Percentiles rank a stretch among this genome's conserved stretches.
These are phyloP conservation scores for Rhynchotus rufescens DNA, from an alignment of 2,797 vertebrate genomes.

Conservation along the genomic window DNA sequence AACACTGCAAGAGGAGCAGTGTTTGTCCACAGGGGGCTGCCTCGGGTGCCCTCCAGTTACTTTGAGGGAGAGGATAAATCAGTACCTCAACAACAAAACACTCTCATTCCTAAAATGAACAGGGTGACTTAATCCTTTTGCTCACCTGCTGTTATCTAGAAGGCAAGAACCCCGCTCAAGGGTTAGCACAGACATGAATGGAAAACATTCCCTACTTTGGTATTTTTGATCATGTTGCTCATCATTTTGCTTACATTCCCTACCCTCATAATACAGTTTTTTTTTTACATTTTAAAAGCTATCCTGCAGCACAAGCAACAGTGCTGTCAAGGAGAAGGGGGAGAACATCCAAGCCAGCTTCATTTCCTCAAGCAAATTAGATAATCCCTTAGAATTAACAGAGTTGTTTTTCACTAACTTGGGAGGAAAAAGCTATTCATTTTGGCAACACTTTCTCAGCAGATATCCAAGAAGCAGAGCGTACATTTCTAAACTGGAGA, in stretches of 20 bases:
- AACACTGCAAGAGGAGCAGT: rapidly evolving
- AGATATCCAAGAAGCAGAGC: neutral
- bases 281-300: neutral
- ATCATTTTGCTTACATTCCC: neutral
- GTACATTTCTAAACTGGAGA: neutral
- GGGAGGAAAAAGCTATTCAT: neutral
- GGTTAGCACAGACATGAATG: neutral
- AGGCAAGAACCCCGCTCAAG: neutral
- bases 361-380: neutral
- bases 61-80: neutral
- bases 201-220: neutral
- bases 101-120: neutral
- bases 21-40: neutral
- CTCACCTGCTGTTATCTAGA: neutral
- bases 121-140: neutral
- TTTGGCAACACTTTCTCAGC: neutral
- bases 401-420: neutral
- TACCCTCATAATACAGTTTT: neutral
- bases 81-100: neutral
- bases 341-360: neutral
- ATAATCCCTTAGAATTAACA: neutral
- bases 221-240: neutral
- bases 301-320: neutral
- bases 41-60: neutral
- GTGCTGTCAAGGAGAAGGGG: neutral